A percentile compares a stretch with the other conserved stretches of the same genome.
Evolutionary conservation across 1,140 invertebrate species (phyloP).

Genomic region (Drosophila obscura): DNA sequence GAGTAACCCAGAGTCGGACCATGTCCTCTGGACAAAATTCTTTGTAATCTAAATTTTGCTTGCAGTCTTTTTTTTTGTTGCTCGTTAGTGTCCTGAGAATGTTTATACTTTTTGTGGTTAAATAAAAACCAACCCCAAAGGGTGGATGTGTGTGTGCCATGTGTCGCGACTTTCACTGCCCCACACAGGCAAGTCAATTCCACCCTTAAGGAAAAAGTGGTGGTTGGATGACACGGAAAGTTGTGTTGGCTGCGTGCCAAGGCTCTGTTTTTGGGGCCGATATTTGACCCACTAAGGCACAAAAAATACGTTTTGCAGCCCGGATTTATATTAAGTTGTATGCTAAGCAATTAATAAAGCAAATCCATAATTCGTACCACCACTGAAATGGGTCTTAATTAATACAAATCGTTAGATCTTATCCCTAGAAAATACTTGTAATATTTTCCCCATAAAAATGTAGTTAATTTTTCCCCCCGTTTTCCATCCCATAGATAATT

Average conservation of each 20-base stretch:
- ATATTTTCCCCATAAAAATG: not conserved
- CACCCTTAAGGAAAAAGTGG: not conserved
- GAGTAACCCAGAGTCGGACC: no score
- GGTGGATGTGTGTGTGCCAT: not conserved
- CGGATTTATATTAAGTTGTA: slow-evolving; percentile 25
- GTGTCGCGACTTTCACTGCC: slow-evolving; percentile 16
- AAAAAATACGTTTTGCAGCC: slow-evolving; percentile 37
- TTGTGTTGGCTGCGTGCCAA: slow-evolving; percentile 68
- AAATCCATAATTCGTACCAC: slow-evolving; percentile 30
- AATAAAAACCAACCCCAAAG: not conserved
- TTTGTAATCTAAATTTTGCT: not conserved
- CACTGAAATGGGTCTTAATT: slow-evolving; percentile 27
- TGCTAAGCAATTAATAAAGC: slow-evolving; percentile 39
- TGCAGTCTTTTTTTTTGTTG: not conserved
- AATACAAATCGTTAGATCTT: slow-evolving; percentile 28
- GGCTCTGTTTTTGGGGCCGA: slow-evolving; percentile 56
- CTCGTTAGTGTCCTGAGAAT: not conserved
- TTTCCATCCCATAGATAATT: slow-evolving; percentile 72
- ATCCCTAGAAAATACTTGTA: slow-evolving; percentile 4
- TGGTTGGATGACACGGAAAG: not conserved
- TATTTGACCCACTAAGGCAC: slow-evolving; percentile 44
- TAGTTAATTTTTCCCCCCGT: slow-evolving; percentile 17
- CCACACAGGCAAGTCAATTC: slow-evolving; percentile 47
- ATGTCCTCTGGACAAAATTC: not conserved
- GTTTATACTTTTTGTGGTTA: no score